Conservation (phyloP, 2,888 invertebrate genomes). For the Chloroclysta siterata region DNA sequence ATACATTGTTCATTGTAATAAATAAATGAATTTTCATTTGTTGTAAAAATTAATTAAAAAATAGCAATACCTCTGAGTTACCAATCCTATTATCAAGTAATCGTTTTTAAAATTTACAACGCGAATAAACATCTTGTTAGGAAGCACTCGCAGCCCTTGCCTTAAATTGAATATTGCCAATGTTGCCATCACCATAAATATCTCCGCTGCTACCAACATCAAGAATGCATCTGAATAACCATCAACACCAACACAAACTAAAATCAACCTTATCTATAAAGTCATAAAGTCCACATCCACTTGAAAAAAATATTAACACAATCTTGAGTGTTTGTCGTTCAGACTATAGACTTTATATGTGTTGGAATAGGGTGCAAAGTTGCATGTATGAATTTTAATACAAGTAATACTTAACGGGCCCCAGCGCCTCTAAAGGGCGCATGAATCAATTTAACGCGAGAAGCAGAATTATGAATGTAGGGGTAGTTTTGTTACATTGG, state of each 20-base stretch:
- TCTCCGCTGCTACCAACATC: slow-evolving; percentile 43
- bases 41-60: too few species aligned
- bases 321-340: slow-evolving; percentile 24
- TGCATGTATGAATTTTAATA: slow-evolving; percentile 13
- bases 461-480: slow-evolving; percentile 41
- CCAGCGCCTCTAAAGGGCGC: slow-evolving; percentile 47
- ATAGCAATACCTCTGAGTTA: too few species aligned
- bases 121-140: slow-evolving; percentile 14
- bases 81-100: too few species aligned
- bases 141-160: slow-evolving; percentile 1
- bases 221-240: slow-evolving; percentile 47
- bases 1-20: too few species aligned
- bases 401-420: slow-evolving; percentile 46
- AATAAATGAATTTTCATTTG: too few species aligned
- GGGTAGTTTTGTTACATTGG: slow-evolving; percentile 25
- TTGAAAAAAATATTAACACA: slow-evolving; percentile 21
- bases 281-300: slow-evolving; percentile 19
- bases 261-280: background rate
- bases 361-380: slow-evolving; percentile 29
- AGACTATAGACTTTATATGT: slow-evolving; percentile 28
- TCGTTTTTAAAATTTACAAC: background rate
- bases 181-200: slow-evolving; percentile 50
- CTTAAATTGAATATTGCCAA: slow-evolving; percentile 46
- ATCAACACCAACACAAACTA: slow-evolving; percentile 15
- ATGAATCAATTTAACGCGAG: slow-evolving; percentile 63